phyloP scores from a whole-genome alignment of 2,888 invertebrate genomes.

The Eristalis pertinax region DNA sequence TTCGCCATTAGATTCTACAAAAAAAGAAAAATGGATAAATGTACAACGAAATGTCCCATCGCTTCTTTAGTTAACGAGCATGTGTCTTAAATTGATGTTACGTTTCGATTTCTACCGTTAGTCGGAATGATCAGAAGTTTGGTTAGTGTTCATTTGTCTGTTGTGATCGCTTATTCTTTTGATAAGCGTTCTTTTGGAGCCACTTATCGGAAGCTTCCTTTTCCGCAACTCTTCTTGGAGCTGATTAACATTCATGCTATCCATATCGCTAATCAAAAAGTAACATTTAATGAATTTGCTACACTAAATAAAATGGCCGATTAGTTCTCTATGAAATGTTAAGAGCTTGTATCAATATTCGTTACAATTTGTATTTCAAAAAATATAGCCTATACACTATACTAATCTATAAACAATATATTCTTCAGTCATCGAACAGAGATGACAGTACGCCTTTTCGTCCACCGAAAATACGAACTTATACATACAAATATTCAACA shows the following conservation, averaged over 20 bases:
- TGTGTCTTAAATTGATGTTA: no score
- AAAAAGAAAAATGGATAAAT: no score
- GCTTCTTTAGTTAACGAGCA: neutral
- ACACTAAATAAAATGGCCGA: neutral
- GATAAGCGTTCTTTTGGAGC: neutral
- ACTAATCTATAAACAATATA: no score
- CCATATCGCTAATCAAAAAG: neutral
- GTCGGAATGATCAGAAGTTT: no score
- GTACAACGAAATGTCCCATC: no score
- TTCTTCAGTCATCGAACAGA: conserved; percentile 1
- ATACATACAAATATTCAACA: neutral
- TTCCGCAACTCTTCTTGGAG: neutral
- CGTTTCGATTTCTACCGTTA: no score
- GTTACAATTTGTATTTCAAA: neutral
- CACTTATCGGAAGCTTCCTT: neutral
- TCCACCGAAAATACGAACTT: neutral
- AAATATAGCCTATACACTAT: neutral
- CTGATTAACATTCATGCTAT: neutral
- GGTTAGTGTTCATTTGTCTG: no score
- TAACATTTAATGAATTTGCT: neutral
- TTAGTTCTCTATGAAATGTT: no score
- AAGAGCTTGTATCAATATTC: no score
- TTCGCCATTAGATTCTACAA: no score
- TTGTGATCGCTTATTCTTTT: neutral
- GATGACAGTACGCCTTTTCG: conserved; percentile 3